A percentile compares a stretch with the other conserved stretches of the same genome.
These are phyloP conservation scores for Zoanthus solanderi DNA, from an alignment of 92 coral and sea anemone genomes.

Conservation along the genomic window DNA sequence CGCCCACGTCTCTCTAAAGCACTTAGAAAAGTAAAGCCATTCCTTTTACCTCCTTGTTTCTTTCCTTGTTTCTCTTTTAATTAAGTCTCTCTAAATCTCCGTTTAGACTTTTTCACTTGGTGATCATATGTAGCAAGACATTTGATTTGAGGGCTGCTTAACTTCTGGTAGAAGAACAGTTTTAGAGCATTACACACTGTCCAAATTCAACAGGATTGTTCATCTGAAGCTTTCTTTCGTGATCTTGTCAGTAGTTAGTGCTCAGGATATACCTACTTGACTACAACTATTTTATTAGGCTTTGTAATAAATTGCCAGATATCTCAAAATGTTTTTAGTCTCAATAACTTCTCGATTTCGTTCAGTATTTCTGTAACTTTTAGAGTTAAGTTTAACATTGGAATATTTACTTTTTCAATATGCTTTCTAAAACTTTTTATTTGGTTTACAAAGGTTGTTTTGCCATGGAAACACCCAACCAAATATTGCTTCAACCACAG, in stretches of 20 bases:
- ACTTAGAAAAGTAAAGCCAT: slow-evolving; percentile 11
- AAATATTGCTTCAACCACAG: not conserved
- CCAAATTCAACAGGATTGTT: not conserved
- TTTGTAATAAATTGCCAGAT: slow-evolving; percentile 14
- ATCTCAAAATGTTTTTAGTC: not conserved
- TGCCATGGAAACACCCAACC: slow-evolving; percentile 39
- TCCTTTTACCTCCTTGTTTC: slow-evolving; percentile 18
- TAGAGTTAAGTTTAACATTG: not conserved
- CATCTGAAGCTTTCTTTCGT: slow-evolving; percentile 57
- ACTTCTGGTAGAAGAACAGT: not conserved
- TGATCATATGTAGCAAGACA: not conserved
- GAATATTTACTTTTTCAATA: not conserved
- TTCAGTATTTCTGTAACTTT: not conserved
- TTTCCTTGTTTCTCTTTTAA: not conserved
- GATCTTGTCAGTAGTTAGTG: slow-evolving; percentile 41
- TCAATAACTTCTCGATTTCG: not conserved
- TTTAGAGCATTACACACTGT: slow-evolving; percentile 11
- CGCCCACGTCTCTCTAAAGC: slow-evolving; percentile 39
- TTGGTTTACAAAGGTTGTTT: not conserved
- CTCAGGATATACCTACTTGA: slow-evolving; percentile 14
- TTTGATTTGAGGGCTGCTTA: slow-evolving; percentile 2
- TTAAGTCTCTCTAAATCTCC: not conserved
- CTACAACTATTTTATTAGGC: slow-evolving; percentile 13
- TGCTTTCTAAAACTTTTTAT: not conserved
- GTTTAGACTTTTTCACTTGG: not conserved